phyloP scores from a whole-genome alignment of 2,113 vertebrate genomes.

The Petrocephalus microphthalmus region DNA sequence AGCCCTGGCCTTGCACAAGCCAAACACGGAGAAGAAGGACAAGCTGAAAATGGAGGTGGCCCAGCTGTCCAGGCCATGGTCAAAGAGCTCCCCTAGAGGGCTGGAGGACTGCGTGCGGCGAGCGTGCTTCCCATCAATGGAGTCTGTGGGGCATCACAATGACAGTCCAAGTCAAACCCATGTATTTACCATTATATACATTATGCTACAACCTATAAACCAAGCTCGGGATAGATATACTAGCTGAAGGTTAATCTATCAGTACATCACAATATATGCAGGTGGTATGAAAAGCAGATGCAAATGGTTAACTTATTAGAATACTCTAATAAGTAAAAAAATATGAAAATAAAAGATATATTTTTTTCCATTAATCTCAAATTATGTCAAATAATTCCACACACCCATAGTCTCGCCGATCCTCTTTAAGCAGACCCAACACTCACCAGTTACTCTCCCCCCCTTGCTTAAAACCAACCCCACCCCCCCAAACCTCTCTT shows the following conservation, averaged over 20 bases:
- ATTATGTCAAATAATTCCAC: background rate
- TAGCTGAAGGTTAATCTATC: background rate
- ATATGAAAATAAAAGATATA: background rate
- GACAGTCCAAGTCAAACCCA: background rate
- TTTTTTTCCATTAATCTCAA: background rate
- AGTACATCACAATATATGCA: background rate
- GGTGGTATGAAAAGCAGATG: background rate
- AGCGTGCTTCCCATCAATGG: slow-evolving; percentile 58
- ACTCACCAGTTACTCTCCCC: background rate
- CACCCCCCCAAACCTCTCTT: background rate
- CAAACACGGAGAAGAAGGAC: slow-evolving; percentile 57
- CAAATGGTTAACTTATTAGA: background rate
- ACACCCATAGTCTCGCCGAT: background rate
- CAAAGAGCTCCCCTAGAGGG: slow-evolving; percentile 57
- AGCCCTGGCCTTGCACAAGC: slow-evolving; percentile 40
- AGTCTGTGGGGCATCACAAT: slow-evolving; percentile 40
- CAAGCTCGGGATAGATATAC: background rate
- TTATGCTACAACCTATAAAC: background rate
- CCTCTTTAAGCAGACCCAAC: background rate
- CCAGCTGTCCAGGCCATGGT: slow-evolving; percentile 62
- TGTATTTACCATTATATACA: background rate
- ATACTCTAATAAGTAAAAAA: background rate
- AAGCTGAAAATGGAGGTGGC: slow-evolving; percentile 54
- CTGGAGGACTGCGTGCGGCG: slow-evolving; percentile 57
- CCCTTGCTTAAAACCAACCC: background rate